phyloP scores from a whole-genome alignment of 2,888 invertebrate species.

The Lasioglossum oenotherae region DNA sequence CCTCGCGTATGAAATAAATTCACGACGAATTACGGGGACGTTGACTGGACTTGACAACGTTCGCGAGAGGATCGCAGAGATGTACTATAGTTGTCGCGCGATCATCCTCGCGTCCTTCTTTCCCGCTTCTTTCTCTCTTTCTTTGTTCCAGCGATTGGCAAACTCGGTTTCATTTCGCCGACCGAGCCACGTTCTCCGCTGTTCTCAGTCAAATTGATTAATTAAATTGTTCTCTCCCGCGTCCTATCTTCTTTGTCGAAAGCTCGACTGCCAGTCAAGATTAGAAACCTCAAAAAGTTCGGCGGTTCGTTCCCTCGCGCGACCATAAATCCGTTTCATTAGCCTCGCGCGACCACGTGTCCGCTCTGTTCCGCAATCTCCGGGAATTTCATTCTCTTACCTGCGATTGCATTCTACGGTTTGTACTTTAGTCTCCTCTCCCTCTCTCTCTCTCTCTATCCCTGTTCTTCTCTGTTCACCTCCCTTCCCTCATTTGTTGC shows the following conservation, averaged over 20 bases:
- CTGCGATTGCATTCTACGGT: slow-evolving; percentile 6
- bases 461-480: not conserved
- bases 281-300: slow-evolving; percentile 28
- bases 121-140: not conserved
- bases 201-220: slow-evolving; percentile 22
- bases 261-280: slow-evolving; percentile 25
- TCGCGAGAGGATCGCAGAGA: not conserved
- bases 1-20: slow-evolving; percentile 49
- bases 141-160: not conserved
- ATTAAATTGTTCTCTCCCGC: slow-evolving; percentile 2
- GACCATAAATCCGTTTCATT: slow-evolving; percentile 38
- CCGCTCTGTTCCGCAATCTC: slow-evolving; percentile 29
- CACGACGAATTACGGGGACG: slow-evolving; percentile 28
- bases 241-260: not conserved
- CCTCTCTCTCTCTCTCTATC: not conserved
- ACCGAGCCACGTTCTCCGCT: not conserved
- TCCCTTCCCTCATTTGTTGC: not conserved
- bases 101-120: slow-evolving; percentile 4
- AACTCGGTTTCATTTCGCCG: slow-evolving; percentile 11
- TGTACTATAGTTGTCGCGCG: not conserved
- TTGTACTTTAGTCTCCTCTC: not conserved
- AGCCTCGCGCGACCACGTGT: slow-evolving; percentile 15
- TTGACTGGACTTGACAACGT: not conserved
- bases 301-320: not conserved
- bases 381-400: slow-evolving; percentile 29